Base-by-base conservation (phyloP, 2,797 vertebrate species). In the Ptychobarbus kaznakovi region DNA sequence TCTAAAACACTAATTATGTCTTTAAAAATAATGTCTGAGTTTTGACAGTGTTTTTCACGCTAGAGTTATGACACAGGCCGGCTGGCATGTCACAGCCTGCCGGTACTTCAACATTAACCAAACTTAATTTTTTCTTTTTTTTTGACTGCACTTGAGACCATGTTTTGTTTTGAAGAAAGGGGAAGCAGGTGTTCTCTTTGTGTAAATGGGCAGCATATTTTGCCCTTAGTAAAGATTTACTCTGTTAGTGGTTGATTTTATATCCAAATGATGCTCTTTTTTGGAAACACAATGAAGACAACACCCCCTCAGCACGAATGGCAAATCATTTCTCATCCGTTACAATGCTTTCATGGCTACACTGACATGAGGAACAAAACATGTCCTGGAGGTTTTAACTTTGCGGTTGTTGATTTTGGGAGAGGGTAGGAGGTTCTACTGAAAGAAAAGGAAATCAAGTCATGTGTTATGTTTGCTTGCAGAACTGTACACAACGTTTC, bases 171-270 rank as follows among this genome's bases (percentile, higher is more conserved):
- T 63, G 40, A 51, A 88, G 63, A 89, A 83, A 81, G 42, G 80
- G 80, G 72, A 87, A 89, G 87, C 89, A 89, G 89, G 89, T 89
- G 89, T 89, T 85, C 85, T 87, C 83, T 89, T 89, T 88, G 84
- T 89, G 80, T 28, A 25, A 69, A 68, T 44, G 42, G 65, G 69
- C 35, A 53, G 65, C 32, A 70, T 38, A 61, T 69, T 68, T 81
- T 76, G 49, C 40, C 53, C 65, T 86, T 68, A 69, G 77, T 70
- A 72, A 42, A 83, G 86, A 85, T 66, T 86, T 85, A 72, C 88
- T 84, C 84, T 53, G 40, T 87, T 86, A 86, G 86, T 51, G 20
- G 73, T 80, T 68, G 66, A 86, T 65, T 38, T 75, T 66, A 80
- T 77, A 73, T 56, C 86, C 46, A 82, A 80, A 84, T 84, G 28